Base-by-base conservation (phyloP, 2,797 vertebrate species). In the Lagocephalus sceleratus region DNA sequence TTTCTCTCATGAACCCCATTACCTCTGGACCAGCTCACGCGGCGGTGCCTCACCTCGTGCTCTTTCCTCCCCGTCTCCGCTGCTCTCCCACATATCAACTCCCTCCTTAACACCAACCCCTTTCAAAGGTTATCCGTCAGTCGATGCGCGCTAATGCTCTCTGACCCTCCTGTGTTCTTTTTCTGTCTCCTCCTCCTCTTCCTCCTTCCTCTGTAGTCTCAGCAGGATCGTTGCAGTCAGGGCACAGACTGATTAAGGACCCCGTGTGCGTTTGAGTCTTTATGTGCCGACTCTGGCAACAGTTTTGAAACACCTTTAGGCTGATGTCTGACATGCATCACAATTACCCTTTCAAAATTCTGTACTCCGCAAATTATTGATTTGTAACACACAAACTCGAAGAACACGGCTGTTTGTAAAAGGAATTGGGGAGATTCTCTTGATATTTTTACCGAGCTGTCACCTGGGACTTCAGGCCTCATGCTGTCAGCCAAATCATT, bases 101-200 rank as follows among this genome's bases (percentile, higher is more conserved):
- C 65, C 64, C 65, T 66, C 58, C 58, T 52, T 56, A 51, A 70
- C 64, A 69, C 64, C 68, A 68, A 78, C 67, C 63, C 57, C 60
- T 74, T 56, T 63, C 59, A 84, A 82, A 84, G 82, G 81, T 87
- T 77, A 86, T 78, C 81, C 56, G 53, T 77, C 79, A 79, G 78
- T 88, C 84, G 78, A 76, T 84, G 83, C 75, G 78, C 76, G 82
- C 76, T 74, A 81, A 68, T 78, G 69, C 73, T 66, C 74, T 73
- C 58, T 69, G 63, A 70, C 63, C 62, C 57, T 65, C 43, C 65
- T 59, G 48, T 5, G 21, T 47, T 66, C 56, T 71, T 76, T 68
- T 70, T 64, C 60, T 46, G 25, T 50, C 64, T 56, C 35, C 40
- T 2, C 38, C 9, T 42, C 56, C 35, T 20, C 45, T 32, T 44